These are phyloP conservation scores for Tragulus kanchil DNA, from an alignment of 2,113 vertebrate species.

Conservation along the genomic window DNA sequence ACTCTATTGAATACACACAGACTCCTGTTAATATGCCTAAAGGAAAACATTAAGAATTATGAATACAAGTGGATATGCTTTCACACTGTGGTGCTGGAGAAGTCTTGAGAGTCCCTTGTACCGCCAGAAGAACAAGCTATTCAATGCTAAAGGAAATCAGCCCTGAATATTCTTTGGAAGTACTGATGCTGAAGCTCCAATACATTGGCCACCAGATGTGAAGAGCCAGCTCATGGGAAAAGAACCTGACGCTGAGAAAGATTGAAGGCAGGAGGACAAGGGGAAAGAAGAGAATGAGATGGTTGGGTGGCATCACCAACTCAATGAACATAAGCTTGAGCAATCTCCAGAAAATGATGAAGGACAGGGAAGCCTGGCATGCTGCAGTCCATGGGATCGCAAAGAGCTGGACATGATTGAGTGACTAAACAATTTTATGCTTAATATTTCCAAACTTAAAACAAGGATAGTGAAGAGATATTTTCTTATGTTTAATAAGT, in stretches of 20 bases:
- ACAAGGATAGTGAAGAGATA: too few species aligned
- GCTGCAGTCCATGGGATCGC: background rate
- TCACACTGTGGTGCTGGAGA: background rate
- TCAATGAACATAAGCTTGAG: background rate
- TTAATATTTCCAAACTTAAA: too few species aligned
- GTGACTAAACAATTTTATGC: fast-evolving
- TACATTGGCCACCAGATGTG: background rate
- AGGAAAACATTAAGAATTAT: background rate
- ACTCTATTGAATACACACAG: background rate
- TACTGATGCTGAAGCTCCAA: background rate
- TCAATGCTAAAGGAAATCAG: background rate
- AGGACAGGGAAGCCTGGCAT: background rate
- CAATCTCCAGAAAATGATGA: background rate
- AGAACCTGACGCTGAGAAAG: background rate
- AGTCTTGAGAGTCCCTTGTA: background rate
- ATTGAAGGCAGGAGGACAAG: background rate
- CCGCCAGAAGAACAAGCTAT: background rate
- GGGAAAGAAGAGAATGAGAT: background rate
- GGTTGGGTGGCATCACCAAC: background rate
- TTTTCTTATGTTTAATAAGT: too few species aligned
- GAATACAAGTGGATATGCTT: background rate
- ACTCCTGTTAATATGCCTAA: background rate
- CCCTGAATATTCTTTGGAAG: background rate
- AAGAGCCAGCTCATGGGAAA: background rate
- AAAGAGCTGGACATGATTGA: background rate